Percentiles rank a stretch among this genome's conserved stretches.
These are phyloP conservation scores for Phalacrocorax carbo DNA, from an alignment of 2,113 vertebrate species.

Conservation along the genomic window DNA sequence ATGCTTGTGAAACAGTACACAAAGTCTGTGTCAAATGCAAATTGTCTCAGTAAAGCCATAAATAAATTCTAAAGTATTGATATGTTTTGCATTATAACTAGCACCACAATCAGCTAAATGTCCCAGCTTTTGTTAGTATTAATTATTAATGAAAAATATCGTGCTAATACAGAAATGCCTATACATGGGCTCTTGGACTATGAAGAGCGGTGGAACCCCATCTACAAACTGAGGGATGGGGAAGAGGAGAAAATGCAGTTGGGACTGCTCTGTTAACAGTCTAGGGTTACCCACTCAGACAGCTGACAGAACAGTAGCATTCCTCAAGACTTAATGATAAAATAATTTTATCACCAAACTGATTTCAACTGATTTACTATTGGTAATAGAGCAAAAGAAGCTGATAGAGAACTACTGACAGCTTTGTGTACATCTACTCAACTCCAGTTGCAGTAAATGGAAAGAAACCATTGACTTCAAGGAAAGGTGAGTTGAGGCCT, in stretches of 20 bases:
- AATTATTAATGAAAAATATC: not conserved
- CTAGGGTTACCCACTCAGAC: not conserved
- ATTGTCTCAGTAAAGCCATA: not conserved
- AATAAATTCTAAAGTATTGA: not conserved
- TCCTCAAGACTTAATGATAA: not conserved
- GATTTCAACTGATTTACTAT: not conserved
- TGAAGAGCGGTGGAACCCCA: not conserved
- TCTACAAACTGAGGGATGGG: not conserved
- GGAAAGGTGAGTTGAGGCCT: not conserved
- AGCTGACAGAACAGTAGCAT: not conserved
- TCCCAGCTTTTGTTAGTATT: not conserved
- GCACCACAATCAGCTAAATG: not conserved
- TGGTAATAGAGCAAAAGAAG: not conserved
- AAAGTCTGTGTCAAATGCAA: not conserved
- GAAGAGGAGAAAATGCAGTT: not conserved
- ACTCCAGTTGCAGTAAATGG: not conserved
- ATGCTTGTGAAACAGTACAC: not conserved
- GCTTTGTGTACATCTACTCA: not conserved
- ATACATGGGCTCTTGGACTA: not conserved
- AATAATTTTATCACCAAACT: not conserved
- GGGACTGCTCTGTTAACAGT: not conserved
- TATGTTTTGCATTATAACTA: not conserved
- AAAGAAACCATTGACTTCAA: not conserved
- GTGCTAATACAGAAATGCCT: not conserved
- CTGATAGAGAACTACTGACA: not conserved